Conservation (phyloP, 1,140 invertebrate genomes). For the Dendroctonus valens region DNA sequence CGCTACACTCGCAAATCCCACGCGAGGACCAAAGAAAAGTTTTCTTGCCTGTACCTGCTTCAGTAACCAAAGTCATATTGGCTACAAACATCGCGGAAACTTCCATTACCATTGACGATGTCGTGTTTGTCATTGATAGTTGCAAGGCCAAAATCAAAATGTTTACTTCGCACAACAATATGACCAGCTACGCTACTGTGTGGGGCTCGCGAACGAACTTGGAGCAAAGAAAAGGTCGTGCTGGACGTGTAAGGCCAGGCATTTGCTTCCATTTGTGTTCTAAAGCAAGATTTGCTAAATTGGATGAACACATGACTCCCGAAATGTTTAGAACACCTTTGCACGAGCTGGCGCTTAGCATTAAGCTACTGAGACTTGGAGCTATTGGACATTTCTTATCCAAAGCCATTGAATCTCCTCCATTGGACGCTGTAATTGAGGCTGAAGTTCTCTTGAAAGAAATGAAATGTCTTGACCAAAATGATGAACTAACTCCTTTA, state of each 20-base stretch:
- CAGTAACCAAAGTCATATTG: conserved; percentile 79
- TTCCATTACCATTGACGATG: conserved; percentile 95
- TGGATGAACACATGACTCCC: conserved; percentile 90
- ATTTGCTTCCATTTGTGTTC: conserved; percentile 90
- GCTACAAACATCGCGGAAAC: conserved; percentile 93
- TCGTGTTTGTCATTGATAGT: conserved; percentile 93
- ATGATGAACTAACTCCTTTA: conserved; percentile 84
- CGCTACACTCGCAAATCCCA: conserved; percentile 87
- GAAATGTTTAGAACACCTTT: conserved; percentile 96
- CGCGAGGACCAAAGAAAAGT: conserved; percentile 87
- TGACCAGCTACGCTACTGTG: conserved; percentile 91
- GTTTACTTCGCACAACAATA: conserved; percentile 93
- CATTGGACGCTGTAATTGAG: conserved; percentile 90
- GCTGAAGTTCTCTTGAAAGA: conserved; percentile 75
- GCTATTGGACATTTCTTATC: conserved; percentile 88
- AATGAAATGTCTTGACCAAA: conserved; percentile 82
- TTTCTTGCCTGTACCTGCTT: conserved; percentile 72
- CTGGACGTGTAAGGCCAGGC: conserved; percentile 76
- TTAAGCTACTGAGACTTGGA: conserved; percentile 85
- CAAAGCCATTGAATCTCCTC: conserved; percentile 91
- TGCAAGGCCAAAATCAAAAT: conserved; percentile 95
- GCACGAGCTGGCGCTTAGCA: conserved; percentile 83
- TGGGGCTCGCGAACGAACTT: conserved; percentile 92
- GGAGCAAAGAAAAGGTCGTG: conserved; percentile 86
- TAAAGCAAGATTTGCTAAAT: conserved; percentile 64